Conservation (phyloP, 2,888 invertebrate species). For the Drosophila koepferae region DNA sequence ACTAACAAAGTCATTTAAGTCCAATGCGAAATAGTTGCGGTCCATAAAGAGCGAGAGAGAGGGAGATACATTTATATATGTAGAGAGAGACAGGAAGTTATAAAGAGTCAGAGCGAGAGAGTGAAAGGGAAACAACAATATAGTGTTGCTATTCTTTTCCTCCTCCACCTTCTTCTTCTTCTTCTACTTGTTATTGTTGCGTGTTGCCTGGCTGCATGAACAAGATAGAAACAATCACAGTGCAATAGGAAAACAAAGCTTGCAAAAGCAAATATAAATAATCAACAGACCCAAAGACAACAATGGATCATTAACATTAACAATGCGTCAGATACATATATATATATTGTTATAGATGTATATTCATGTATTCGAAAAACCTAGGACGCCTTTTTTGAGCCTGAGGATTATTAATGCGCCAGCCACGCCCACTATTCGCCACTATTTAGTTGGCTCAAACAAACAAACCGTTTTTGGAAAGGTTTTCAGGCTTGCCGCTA, state of each 20-base stretch:
- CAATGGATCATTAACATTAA: slow-evolving; percentile 59
- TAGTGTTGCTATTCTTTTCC: not conserved
- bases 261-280: slow-evolving; percentile 37
- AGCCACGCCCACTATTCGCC: slow-evolving; percentile 36
- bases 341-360: not conserved
- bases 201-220: slow-evolving; percentile 42
- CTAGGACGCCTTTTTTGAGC: slow-evolving; percentile 61
- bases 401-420: slow-evolving; percentile 51
- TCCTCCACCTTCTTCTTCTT: too few relatives aligned
- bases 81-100: not conserved
- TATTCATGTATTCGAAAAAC: slow-evolving; percentile 1
- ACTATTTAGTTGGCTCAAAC: slow-evolving; percentile 8
- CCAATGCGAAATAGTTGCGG: slow-evolving; percentile 69
- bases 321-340: slow-evolving; percentile 37
- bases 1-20: slow-evolving; percentile 71
- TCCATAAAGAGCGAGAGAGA: not conserved
- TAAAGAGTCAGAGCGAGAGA: not conserved
- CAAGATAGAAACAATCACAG: slow-evolving; percentile 54
- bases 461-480: slow-evolving; percentile 29
- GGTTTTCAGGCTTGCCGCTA: slow-evolving; percentile 13
- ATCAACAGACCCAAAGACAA: slow-evolving; percentile 23
- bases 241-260: slow-evolving; percentile 32
- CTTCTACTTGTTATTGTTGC: not conserved
- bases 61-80: not conserved
- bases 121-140: not conserved